Percentiles rank a stretch among this genome's conserved stretches.
phyloP scores from a whole-genome alignment of 2,888 invertebrate species.

The Acleris holmiana region DNA sequence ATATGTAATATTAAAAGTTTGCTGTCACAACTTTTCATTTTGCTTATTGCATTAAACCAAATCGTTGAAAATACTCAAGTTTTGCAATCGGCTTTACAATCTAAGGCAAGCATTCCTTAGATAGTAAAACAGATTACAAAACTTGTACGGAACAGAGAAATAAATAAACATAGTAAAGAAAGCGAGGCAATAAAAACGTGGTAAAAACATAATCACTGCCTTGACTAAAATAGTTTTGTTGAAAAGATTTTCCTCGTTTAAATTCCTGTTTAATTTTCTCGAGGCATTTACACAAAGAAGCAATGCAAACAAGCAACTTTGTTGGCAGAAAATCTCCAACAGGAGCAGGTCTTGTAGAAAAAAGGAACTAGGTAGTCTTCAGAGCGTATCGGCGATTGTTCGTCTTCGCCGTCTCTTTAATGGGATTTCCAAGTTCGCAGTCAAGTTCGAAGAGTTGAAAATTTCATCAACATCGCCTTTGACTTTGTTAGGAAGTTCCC shows the following conservation, averaged over 20 bases:
- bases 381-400: constrained; percentile 17
- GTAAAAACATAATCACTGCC: background rate
- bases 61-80: too few species aligned
- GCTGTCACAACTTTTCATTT: too few species aligned
- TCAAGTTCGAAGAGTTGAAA: constrained; percentile 40
- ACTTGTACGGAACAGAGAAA: too few species aligned
- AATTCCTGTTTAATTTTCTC: constrained; percentile 10
- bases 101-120: too few species aligned
- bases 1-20: too few species aligned
- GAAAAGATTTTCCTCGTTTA: constrained; percentile 1
- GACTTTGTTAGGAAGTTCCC: constrained; percentile 43
- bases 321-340: constrained; percentile 11
- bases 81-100: too few species aligned
- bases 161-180: too few species aligned
- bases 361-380: constrained; percentile 13
- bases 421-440: constrained; percentile 43
- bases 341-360: constrained; percentile 21
- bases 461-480: constrained; percentile 41
- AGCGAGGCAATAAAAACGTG: too few species aligned
- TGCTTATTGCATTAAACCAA: too few species aligned
- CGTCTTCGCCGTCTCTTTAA: constrained; percentile 44
- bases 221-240: background rate
- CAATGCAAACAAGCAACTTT: constrained; percentile 3
- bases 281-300: too few species aligned
- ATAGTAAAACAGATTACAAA: too few species aligned